A percentile compares a stretch with the other conserved stretches of the same genome.
Conservation (phyloP, 1,140 invertebrate genomes). For the Pristionchus pacificus region DNA sequence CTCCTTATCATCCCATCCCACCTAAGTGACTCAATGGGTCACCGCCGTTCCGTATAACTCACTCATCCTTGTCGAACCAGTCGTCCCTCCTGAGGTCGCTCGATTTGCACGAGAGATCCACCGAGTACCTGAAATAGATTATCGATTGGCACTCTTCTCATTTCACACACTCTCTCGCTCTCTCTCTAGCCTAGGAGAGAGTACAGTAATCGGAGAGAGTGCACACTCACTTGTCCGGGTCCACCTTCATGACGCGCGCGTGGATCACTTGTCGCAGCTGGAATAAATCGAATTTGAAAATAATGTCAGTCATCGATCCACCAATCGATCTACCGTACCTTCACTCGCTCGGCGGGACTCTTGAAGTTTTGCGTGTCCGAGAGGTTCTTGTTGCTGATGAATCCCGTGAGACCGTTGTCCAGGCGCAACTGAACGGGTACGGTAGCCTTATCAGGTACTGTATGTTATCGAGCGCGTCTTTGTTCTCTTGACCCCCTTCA, state of each 20-base stretch:
- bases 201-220: too few relatives aligned
- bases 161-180: too few relatives aligned
- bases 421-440: slow-evolving; percentile 67
- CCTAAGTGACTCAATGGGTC: background rate
- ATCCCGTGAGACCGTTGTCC: slow-evolving; percentile 89
- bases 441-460: too few relatives aligned
- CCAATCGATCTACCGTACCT: slow-evolving; percentile 54
- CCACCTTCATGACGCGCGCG: slow-evolving; percentile 88
- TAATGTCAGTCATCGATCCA: too few relatives aligned
- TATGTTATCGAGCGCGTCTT: too few relatives aligned
- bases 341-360: slow-evolving; percentile 85
- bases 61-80: background rate
- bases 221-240: too few relatives aligned
- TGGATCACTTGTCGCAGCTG: slow-evolving; percentile 78
- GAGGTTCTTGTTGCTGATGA: slow-evolving; percentile 88
- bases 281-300: slow-evolving; percentile 37
- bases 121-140: background rate
- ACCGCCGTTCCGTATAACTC: slow-evolving; percentile 19
- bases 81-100: slow-evolving; percentile 6
- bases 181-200: too few relatives aligned
- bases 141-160: too few relatives aligned
- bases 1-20: too few relatives aligned
- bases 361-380: slow-evolving; percentile 82
- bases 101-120: background rate
- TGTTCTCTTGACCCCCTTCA: too few relatives aligned